Base-by-base conservation (phyloP, 2,888 invertebrate species). In the Caenorhabditis sp. region DNA sequence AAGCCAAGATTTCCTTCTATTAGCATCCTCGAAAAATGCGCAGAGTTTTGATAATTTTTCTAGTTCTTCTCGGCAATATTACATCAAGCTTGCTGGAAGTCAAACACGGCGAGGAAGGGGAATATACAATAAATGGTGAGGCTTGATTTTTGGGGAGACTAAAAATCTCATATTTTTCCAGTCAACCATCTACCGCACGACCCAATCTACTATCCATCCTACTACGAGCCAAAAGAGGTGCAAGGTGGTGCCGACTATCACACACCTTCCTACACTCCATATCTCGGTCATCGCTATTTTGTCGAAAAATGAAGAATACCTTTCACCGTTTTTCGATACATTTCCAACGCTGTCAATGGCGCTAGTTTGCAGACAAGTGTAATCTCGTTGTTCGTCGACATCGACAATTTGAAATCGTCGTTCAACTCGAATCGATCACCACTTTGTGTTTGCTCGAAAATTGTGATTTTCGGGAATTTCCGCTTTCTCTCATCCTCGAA, bases 181-280 rank as follows among this genome's bases (percentile, higher is more conserved):
- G 31, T 6, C 4, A 31, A 31, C 10, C 31, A 31, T 10, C 4
- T 43, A 3, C 14, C 17, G 3, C 43, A 17, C 6, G 43, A 43
- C 14, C 8, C 8, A 43, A 43, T 17, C 17, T 43, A 43, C 17
- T 43, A 17, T 3, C 43, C 43, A 10, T 17, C 14, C 14, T 43
- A 43, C 17, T 43, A 17, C 3, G 43, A 43, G 14, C 17, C 43
- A 43, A 43, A 31, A 31, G 31, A 31, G 10, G 31, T 31, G 4
- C 31, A 31, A 31, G 31, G 43, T 14, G 53, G 21, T 21, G 21
- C 17, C 8, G 53, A 53, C n/a, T 55, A 55, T 17, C 24, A 55
- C 12, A 55, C 55, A 3, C 55, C 55, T 12, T 58, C 58, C 17
- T 58, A 58, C 19, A 58, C 55, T 12, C 55, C 55, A 26, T 55